Conservation (phyloP, 2,113 vertebrate genomes). For the Sminthopsis crassicaudata region DNA sequence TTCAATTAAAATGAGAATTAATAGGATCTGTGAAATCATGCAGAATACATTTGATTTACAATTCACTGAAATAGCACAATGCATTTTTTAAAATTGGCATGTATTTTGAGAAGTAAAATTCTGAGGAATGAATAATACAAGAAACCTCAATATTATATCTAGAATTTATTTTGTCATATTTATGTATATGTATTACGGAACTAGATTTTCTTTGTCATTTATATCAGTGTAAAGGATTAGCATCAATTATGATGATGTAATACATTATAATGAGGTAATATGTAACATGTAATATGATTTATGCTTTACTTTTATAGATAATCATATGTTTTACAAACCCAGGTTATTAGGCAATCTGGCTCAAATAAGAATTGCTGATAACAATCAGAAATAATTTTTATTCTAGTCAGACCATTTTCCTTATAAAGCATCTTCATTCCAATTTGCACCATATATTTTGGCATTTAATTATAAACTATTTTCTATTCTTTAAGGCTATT, state of each 20-base stretch:
- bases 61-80: constrained; percentile 43
- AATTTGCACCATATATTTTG: not conserved
- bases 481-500: not conserved
- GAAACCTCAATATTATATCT: not conserved
- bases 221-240: constrained; percentile 28
- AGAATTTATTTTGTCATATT: constrained; percentile 13
- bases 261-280: too few species aligned
- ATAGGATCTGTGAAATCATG: constrained; percentile 43
- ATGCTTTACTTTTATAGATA: constrained; percentile 14
- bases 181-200: not conserved
- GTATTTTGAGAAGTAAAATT: not conserved
- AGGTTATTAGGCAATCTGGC: not conserved
- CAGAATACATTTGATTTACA: not conserved
- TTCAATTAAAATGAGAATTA: constrained; percentile 25
- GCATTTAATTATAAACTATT: not conserved
- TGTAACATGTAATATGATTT: not conserved
- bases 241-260: not conserved
- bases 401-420: not conserved
- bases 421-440: not conserved
- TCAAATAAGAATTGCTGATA: not conserved
- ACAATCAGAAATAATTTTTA: not conserved
- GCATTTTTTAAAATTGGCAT: not conserved
- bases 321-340: not conserved
- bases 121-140: not conserved
- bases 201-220: constrained; percentile 4